phyloP scores from a whole-genome alignment of 2,888 invertebrate genomes.

The Hemaris fuciformis region DNA sequence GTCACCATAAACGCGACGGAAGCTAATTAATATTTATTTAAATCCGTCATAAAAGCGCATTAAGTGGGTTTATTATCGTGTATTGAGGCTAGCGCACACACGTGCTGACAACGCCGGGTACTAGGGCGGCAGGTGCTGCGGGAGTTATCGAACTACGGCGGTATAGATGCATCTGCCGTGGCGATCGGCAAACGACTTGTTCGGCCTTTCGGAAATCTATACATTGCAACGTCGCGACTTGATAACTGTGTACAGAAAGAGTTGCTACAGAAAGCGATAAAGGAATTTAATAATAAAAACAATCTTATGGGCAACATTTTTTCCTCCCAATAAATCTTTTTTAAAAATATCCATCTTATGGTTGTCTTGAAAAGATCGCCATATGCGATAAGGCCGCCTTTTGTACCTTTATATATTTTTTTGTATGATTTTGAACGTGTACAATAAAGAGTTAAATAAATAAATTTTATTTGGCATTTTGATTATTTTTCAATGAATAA shows the following conservation, averaged over 20 bases:
- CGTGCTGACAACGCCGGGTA: conserved; percentile 21
- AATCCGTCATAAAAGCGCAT: background rate
- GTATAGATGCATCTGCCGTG: conserved; percentile 39
- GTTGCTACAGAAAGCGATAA: conserved; percentile 13
- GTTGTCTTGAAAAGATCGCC: too few relatives aligned
- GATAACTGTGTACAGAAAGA: conserved; percentile 18
- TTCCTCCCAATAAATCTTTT: too few relatives aligned
- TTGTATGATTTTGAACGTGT: too few relatives aligned
- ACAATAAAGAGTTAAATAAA: too few relatives aligned
- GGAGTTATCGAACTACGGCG: conserved; percentile 37
- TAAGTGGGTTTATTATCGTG: background rate
- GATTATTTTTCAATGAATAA: too few relatives aligned
- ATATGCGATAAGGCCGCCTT: too few relatives aligned
- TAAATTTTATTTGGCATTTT: too few relatives aligned
- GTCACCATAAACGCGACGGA: background rate
- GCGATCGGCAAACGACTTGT: conserved; percentile 46
- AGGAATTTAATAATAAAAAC: background rate
- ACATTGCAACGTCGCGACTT: conserved; percentile 38
- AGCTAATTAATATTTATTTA: background rate
- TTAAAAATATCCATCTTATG: too few relatives aligned
- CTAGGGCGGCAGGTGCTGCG: conserved; percentile 40
- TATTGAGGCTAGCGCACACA: background rate
- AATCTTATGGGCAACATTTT: background rate
- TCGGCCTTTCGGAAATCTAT: conserved; percentile 49
- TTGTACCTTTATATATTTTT: too few relatives aligned